Conservation (phyloP, 2,113 vertebrate species). For the Corythornis cristatus region DNA sequence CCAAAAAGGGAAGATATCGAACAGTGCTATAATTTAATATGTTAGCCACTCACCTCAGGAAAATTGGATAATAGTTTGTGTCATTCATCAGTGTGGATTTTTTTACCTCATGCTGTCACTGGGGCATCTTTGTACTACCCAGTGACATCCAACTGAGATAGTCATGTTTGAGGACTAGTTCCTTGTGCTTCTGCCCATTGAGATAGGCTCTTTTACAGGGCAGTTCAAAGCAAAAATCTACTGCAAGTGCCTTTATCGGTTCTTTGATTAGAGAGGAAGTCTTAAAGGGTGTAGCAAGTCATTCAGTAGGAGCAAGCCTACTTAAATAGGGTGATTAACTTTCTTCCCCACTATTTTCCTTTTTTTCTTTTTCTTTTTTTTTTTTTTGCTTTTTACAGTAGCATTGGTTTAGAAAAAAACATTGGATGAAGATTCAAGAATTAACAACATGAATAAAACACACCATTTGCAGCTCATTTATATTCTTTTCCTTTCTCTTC, state of each 20-base stretch:
- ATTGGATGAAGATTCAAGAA: not conserved
- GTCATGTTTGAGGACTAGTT: not conserved
- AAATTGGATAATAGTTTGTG: not conserved
- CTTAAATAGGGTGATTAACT: not conserved
- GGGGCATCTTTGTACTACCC: not conserved
- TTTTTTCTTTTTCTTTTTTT: not conserved
- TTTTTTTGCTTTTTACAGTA: not conserved
- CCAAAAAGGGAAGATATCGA: not conserved
- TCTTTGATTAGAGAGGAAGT: not conserved
- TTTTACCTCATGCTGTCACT: not conserved
- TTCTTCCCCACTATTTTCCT: not conserved
- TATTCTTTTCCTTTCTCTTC: not conserved
- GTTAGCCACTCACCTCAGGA: not conserved
- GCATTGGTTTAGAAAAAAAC: not conserved
- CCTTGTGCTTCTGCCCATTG: not conserved
- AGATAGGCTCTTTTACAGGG: not conserved
- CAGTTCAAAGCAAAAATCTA: not conserved
- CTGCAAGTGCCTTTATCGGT: not conserved
- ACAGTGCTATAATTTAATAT: not conserved
- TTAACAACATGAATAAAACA: not conserved
- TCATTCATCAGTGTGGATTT: not conserved
- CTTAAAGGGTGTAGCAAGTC: not conserved
- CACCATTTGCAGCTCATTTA: not conserved
- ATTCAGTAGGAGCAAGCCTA: not conserved
- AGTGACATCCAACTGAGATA: not conserved